phyloP scores from a whole-genome alignment of 2,797 vertebrate genomes.

The Amblyraja radiata region DNA sequence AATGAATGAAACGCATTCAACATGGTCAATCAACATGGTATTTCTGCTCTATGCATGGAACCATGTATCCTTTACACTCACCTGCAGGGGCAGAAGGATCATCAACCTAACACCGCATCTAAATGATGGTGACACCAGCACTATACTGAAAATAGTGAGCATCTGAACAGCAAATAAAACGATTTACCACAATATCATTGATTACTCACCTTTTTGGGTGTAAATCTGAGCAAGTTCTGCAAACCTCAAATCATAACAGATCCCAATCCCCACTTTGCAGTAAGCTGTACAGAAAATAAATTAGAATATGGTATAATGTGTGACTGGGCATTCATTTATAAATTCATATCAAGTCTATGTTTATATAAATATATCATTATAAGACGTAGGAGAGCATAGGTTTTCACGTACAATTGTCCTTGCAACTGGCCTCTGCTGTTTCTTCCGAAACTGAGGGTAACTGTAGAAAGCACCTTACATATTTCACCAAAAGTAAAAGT shows the following conservation, averaged over 20 bases:
- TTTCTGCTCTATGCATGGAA: background rate
- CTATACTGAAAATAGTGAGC: background rate
- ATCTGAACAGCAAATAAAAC: background rate
- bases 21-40: background rate
- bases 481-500: background rate
- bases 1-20: too few species aligned
- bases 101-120: background rate
- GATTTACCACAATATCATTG: background rate
- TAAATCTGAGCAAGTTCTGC: slow-evolving; percentile 93
- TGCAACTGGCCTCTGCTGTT: background rate
- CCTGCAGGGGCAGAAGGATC: background rate
- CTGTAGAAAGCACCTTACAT: background rate
- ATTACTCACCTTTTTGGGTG: slow-evolving; percentile 69
- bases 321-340: background rate
- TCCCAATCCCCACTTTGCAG: slow-evolving; percentile 93
- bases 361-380: background rate
- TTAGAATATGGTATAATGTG: background rate
- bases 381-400: background rate
- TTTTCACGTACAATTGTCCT: background rate
- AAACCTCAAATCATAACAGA: slow-evolving; percentile 94
- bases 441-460: background rate
- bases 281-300: slow-evolving; percentile 62
- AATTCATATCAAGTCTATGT: background rate
- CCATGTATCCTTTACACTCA: background rate
- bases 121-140: background rate